A percentile compares a stretch with the other conserved stretches of the same genome.
These are phyloP conservation scores for Sipha maydis DNA, from an alignment of 2,888 invertebrate species.

Conservation along the genomic window DNA sequence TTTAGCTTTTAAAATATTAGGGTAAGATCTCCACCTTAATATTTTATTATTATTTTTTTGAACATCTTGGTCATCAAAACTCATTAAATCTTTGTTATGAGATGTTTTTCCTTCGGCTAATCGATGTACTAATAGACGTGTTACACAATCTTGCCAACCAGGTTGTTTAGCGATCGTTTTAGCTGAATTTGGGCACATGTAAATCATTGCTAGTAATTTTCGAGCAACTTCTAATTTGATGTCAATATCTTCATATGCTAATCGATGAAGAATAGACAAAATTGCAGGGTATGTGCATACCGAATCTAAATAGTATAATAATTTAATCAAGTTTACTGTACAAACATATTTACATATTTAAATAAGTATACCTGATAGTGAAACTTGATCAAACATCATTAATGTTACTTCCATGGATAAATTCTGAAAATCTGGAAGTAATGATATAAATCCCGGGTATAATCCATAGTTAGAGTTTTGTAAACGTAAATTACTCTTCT, in stretches of 20 bases:
- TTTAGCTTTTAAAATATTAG: constrained; percentile 47
- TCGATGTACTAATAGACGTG: constrained; percentile 70
- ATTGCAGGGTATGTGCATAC: constrained; percentile 71
- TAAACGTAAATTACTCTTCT: constrained; percentile 71
- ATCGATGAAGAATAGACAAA: constrained; percentile 70
- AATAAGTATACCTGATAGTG: constrained; percentile 67
- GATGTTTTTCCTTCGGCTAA: constrained; percentile 67
- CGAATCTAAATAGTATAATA: constrained; percentile 67
- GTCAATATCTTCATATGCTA: constrained; percentile 69
- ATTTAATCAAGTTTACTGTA: constrained; percentile 9
- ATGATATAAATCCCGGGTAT: constrained; percentile 68
- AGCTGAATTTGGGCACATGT: constrained; percentile 69
- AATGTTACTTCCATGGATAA: constrained; percentile 68
- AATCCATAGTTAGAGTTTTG: constrained; percentile 68
- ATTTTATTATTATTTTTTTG: constrained; percentile 40
- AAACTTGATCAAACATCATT: constrained; percentile 69
- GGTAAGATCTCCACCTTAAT: constrained; percentile 47
- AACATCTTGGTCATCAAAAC: constrained; percentile 68
- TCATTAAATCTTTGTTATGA: constrained; percentile 69
- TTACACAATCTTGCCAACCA: constrained; percentile 74
- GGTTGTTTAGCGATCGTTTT: constrained; percentile 69
- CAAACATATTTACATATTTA: background rate
- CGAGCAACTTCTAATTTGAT: constrained; percentile 70
- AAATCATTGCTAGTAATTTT: constrained; percentile 69
- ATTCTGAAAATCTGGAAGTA: constrained; percentile 65